phyloP scores from a whole-genome alignment of 2,888 invertebrate species.

The Oscheius sp. region DNA sequence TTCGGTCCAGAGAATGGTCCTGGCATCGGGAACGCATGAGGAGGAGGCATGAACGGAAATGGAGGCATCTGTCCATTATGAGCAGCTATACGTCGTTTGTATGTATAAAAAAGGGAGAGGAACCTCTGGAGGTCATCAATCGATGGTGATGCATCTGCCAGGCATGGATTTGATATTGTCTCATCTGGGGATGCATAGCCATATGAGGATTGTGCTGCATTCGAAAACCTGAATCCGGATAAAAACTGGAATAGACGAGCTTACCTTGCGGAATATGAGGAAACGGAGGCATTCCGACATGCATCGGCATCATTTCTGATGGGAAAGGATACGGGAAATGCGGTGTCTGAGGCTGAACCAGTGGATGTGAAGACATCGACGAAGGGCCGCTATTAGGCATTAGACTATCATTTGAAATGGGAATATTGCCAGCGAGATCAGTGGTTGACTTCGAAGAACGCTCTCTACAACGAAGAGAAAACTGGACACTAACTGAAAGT shows the following conservation, averaged over 20 bases:
- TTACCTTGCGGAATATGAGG: not conserved
- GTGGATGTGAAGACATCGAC: not conserved
- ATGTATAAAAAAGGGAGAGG: not conserved
- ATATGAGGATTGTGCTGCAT: constrained; percentile 2
- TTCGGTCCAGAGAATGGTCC: constrained; percentile 19
- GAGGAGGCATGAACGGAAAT: constrained; percentile 2
- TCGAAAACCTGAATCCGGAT: not conserved
- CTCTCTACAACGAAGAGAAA: not conserved
- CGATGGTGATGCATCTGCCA: not conserved
- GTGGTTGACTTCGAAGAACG: not conserved
- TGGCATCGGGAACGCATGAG: not conserved
- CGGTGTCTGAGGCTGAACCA: not conserved
- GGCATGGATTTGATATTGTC: not conserved
- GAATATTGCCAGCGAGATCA: not conserved
- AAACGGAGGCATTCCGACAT: constrained; percentile 4
- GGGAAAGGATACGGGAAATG: not conserved
- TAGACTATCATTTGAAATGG: not conserved
- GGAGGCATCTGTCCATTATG: constrained; percentile 13
- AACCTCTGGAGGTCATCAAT: constrained; percentile 1
- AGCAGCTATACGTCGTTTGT: not conserved
- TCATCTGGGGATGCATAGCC: not conserved
- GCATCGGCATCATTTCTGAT: not conserved
- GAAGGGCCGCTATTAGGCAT: not conserved
- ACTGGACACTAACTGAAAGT: not conserved
- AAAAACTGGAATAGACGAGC: not conserved